Evolutionary conservation across 2,113 vertebrate species (phyloP), one percentile per base, ranked within the genome.

Genomic region (Euleptes europaea): DNA sequence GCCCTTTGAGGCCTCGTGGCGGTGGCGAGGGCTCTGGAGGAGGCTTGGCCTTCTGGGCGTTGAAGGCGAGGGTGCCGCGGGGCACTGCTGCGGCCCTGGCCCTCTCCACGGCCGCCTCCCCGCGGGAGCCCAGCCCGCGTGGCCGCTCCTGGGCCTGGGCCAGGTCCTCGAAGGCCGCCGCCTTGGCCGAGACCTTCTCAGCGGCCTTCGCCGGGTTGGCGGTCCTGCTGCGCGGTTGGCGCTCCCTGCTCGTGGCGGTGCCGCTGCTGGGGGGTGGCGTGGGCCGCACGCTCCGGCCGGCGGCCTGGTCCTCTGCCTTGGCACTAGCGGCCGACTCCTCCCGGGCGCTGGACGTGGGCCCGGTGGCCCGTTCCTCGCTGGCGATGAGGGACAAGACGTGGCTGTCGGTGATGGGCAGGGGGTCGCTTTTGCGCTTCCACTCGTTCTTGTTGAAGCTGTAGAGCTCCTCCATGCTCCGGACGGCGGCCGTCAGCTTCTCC

Each of bases 401-500:
- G 92, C 98, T 98, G 92, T 97, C 98, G 0, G 92, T 95, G 86
- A 98, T 93, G 1, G 92, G 96, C 75, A 92, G 88, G 0, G 97
- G 95, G 69, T 98, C 93, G 0, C 93, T 96, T 88, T 97, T 98
- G 86, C 98, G 97, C 75, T 98, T 99, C 98, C 98, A 99, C 80
- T 99, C 98, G 0, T 98, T 97, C 54, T 95, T 96, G 71, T 97
- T 96, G 90, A 98, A 98, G 21, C 97, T 97, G 49, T 99, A 99
- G 1, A 99, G 96, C 83, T 99, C 97, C 75, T 99, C 99, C 99
- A 99, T 99, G 63, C 98, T 99, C 80, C 98, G 96, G 79, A 99
- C 98, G 0, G 99, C 99, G 0, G 98, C 99, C 11, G 98, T 98
- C 57, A 99, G 96, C 93, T 98, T 99, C 87, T 98, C 96, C 87